Conservation (phyloP, 2,113 vertebrate species). For the Acrocephalus kingi region DNA sequence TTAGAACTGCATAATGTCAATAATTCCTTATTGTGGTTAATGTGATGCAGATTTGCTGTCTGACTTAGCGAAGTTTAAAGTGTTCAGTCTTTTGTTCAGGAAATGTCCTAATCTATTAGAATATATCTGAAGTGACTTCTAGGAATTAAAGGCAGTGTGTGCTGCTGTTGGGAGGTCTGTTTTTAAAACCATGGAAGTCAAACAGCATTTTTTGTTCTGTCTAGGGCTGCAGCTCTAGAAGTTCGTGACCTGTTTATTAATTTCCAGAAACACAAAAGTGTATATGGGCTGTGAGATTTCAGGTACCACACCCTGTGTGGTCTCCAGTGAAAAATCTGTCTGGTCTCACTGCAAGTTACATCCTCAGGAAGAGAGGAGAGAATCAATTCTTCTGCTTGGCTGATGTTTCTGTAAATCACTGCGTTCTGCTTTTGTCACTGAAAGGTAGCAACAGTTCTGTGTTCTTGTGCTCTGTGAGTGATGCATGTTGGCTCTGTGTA, state of each 20-base stretch:
- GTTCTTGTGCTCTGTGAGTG: background rate
- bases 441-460: background rate
- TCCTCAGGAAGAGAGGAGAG: background rate
- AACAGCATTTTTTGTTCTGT: background rate
- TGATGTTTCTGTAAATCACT: background rate
- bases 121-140: background rate
- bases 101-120: background rate
- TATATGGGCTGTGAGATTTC: background rate
- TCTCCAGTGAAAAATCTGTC: background rate
- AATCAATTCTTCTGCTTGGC: background rate
- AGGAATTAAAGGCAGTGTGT: background rate
- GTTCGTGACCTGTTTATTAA: background rate
- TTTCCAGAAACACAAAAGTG: background rate
- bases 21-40: background rate
- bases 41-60: background rate
- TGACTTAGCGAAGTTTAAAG: background rate
- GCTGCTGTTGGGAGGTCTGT: background rate
- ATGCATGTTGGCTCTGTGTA: background rate
- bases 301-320: background rate
- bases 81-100: background rate
- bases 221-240: background rate
- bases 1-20: background rate
- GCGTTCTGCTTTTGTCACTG: background rate
- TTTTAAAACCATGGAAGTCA: background rate
- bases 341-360: background rate